A percentile compares a stretch with the other conserved stretches of the same genome.
These are phyloP conservation scores for Hypsibius dujardini DNA, from an alignment of 1,140 invertebrate genomes.

Conservation along the genomic window DNA sequence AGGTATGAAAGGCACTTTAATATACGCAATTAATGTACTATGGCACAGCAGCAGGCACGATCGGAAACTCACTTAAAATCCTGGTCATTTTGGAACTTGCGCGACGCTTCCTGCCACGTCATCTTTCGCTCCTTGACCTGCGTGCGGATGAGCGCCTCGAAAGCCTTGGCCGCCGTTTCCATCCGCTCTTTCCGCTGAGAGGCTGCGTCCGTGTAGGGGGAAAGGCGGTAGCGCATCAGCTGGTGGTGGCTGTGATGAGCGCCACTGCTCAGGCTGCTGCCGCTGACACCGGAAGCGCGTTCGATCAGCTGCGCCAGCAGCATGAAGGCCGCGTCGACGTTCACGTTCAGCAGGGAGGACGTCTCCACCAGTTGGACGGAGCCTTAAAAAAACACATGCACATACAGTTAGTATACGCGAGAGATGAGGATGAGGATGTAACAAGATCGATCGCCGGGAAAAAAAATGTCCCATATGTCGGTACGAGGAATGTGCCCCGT, in stretches of 20 bases:
- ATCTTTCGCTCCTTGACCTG: constrained; percentile 38
- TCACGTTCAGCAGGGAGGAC: constrained; percentile 87
- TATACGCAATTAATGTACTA: too few relatives aligned
- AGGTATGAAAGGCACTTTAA: too few relatives aligned
- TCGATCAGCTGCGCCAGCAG: constrained; percentile 79
- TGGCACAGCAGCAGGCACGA: neutral
- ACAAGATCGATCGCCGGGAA: too few relatives aligned
- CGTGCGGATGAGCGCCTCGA: constrained; percentile 59
- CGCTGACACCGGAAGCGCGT: constrained; percentile 39
- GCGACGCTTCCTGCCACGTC: constrained; percentile 3
- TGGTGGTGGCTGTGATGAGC: constrained; percentile 29
- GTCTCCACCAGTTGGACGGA: constrained; percentile 75
- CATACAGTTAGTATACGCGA: neutral
- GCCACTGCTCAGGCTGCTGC: too few relatives aligned
- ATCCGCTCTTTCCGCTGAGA: constrained; percentile 65
- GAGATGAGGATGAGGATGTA: neutral
- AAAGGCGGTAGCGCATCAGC: constrained; percentile 23
- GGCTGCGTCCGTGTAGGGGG: constrained; percentile 65
- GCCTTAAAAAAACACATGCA: constrained; percentile 23
- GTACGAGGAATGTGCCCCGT: too few relatives aligned
- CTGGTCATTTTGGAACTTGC: constrained; percentile 5
- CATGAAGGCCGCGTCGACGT: constrained; percentile 82
- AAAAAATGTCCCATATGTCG: too few relatives aligned
- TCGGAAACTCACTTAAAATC: constrained; percentile 3
- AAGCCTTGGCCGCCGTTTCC: constrained; percentile 68